These are phyloP conservation scores for Paralichthys olivaceus DNA, from an alignment of 2,113 vertebrate species.

Conservation along the genomic window DNA sequence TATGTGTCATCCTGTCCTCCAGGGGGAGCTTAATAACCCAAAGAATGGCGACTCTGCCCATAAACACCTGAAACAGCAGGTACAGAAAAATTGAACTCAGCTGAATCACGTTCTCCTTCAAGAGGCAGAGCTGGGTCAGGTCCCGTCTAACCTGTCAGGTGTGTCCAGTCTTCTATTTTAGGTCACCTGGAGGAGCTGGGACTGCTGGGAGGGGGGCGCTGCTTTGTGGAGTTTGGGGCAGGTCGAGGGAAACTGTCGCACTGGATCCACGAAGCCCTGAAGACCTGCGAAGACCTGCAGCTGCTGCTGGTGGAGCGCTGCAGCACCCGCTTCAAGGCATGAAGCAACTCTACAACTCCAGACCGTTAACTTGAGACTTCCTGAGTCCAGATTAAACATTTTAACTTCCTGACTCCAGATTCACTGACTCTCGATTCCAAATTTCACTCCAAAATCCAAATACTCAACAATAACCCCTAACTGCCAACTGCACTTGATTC, in stretches of 20 bases:
- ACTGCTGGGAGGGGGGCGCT: conserved; percentile 88
- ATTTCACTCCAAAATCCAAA: too few species aligned
- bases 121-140: neutral
- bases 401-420: neutral
- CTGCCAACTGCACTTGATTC: too few species aligned
- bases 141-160: conserved; percentile 25
- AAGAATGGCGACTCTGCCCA: conserved; percentile 92
- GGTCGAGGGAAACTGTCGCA: conserved; percentile 96
- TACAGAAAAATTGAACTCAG: conserved; percentile 47
- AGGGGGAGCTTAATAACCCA: conserved; percentile 87
- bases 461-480: too few species aligned
- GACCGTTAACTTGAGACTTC: neutral
- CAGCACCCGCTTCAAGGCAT: conserved; percentile 93
- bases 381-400: neutral
- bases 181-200: conserved; percentile 91
- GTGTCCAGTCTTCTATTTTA: conserved; percentile 91
- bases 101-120: neutral
- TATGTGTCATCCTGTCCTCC: conserved; percentile 86
- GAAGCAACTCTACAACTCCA: neutral
- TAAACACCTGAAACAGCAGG: conserved; percentile 97
- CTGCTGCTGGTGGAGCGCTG: conserved; percentile 94
- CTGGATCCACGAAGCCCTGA: conserved; percentile 91
- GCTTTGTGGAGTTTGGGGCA: conserved; percentile 96
- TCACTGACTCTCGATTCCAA: neutral
- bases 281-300: conserved; percentile 80